A percentile compares a stretch with the other conserved stretches of the same genome.
phyloP scores from a whole-genome alignment of 2,797 vertebrate species.

The Hyperoplus immaculatus region DNA sequence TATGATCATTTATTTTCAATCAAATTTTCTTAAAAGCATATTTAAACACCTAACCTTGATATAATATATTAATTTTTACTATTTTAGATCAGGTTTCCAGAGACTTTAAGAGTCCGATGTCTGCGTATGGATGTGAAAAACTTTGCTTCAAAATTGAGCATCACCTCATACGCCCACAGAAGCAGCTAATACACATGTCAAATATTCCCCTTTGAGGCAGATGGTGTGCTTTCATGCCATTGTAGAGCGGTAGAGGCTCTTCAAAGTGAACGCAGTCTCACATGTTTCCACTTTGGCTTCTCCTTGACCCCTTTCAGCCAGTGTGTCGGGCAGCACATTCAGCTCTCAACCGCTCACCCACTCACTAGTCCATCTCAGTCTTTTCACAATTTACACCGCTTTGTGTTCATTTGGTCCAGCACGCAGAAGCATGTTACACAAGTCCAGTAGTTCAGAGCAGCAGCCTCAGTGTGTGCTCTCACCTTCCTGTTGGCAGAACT shows the following conservation, averaged over 20 bases:
- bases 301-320: conserved; percentile 58
- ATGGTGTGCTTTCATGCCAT: conserved; percentile 35
- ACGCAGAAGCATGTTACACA: conserved; percentile 45
- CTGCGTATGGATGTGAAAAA: conserved; percentile 3
- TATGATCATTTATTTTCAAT: too few relatives aligned
- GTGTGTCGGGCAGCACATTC: conserved; percentile 71
- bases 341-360: conserved; percentile 71
- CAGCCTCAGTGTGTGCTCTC: conserved; percentile 61
- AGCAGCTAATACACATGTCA: conserved; percentile 20
- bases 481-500: conserved; percentile 59
- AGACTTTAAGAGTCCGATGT: background rate
- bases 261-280: conserved; percentile 49
- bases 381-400: conserved; percentile 45
- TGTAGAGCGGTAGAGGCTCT: conserved; percentile 33
- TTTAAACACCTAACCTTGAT: too few relatives aligned
- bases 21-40: too few relatives aligned
- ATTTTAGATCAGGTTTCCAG: too few relatives aligned
- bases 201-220: conserved; percentile 4
- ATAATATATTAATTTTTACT: too few relatives aligned
- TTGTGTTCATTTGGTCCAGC: conserved; percentile 40
- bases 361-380: conserved; percentile 60
- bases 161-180: conserved; percentile 11
- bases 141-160: background rate
- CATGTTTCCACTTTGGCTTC: conserved; percentile 33
- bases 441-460: conserved; percentile 30